Base-by-base conservation (phyloP, 2,888 invertebrate genomes). In the Chaitophorus viminalis region DNA sequence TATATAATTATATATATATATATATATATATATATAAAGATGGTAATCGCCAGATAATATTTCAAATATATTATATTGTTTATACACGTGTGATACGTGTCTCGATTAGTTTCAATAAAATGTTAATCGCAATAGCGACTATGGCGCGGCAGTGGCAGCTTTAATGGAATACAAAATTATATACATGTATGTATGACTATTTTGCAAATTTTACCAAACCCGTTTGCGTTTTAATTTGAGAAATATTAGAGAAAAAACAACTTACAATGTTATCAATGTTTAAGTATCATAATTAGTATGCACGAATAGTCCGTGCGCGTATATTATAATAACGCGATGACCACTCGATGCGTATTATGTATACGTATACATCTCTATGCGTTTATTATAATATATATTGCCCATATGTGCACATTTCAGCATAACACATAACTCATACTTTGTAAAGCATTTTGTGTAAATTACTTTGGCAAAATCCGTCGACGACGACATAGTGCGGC, bases 141-240 rank as follows among this genome's bases (percentile, higher is more conserved):
- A 14, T 14, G 4, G 11, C 25, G 11, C 25, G 4, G 11, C 25
- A 4, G 14, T 6, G 25, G 54, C 11, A 9, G 68, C 1, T 31
- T 21, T 52, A 76, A 77, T 25, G 33, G 31, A 60, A 33, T 54
- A 60, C 9, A n/a, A n/a, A n/a, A n/a, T n/a, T n/a, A 46, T 46
- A 46, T 39, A 39, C 39, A 39, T 46, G 11, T 46, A 36, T 36
- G 14, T 14, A 46, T 60, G 21, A 21, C 17, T 39, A 21, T 82
- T 72, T 72, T 17, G 82, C 82, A 72, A 29, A 54, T 74, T 74
- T 82, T 29, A n/a, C 52, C 18, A 74, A 82, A 82, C 82, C 74
- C 18, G 82, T 82, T 82, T 82, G 52, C n/a, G 25, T 74, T 82
- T 74, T 74, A 74, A 36, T 82, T 82, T 36, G n/a, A 82, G 72